Evolutionary conservation across 2,797 vertebrate species (phyloP), one percentile per base, ranked within the genome.

Genomic region (Emys orbicularis): DNA sequence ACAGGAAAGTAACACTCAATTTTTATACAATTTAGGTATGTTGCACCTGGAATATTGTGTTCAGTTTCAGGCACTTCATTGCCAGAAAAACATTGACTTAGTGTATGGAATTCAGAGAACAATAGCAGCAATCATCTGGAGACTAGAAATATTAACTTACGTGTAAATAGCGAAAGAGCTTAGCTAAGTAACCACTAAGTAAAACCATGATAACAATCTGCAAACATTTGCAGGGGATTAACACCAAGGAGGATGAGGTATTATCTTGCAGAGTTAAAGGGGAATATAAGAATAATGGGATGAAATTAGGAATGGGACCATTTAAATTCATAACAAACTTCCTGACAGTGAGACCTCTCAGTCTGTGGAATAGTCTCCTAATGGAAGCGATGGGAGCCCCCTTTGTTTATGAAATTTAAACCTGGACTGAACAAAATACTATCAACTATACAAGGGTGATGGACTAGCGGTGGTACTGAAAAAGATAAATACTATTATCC

Each of bases 41-140:
- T 93, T 97, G 90, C 96, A 94, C 49, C 84, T 90, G 50, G 76
- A 65, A 41, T 1, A 56, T 77, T 88, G 65, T 59, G 92, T 86
- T 79, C 52, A 79, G 84, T 95, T 96, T 83, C 90, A 94, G 93
- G 44, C 88, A 92, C 83, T 97, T 97, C 96, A 93, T 94, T 92
- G 41, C 92, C 57, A 83, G 84, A 53, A 93, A 41, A 68, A 81
- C 47, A 44, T 2, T 84, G 88, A 91, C 91, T 68, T 2, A 81
- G 29, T 85, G 37, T 88, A 10, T 80, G 68, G 79, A 87, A 7
- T 79, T 77, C 44, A 29, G 68, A 4, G 2, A n/a, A 90, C 59
- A 87, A 74, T 84, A 96, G 90, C 57, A 94, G 84, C 84, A 97
- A 93, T 90, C 37, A 72, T 72, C 68, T 1, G 9, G n/a, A 21